phyloP scores from a whole-genome alignment of 2,113 vertebrate species.

The Hyperoodon ampullatus region DNA sequence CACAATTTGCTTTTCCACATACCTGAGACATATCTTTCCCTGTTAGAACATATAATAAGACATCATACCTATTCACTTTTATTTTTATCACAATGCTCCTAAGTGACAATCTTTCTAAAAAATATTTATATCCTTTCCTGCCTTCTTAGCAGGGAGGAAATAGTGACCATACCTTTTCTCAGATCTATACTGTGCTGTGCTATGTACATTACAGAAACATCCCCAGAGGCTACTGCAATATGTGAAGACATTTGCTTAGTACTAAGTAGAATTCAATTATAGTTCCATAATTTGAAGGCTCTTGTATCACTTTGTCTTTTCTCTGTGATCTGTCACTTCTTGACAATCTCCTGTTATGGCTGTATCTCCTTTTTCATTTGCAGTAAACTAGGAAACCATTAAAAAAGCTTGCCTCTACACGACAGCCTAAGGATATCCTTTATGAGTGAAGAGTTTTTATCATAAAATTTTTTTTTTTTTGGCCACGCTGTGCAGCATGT shows the following conservation, averaged over 20 bases:
- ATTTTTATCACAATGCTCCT: conserved; percentile 42
- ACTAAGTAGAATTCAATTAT: conserved; percentile 16
- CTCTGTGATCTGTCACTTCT: neutral
- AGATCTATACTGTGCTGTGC: neutral
- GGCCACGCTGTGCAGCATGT: too few relatives aligned
- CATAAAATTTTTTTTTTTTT: neutral
- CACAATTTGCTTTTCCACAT: conserved; percentile 22
- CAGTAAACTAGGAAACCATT: conserved; percentile 16
- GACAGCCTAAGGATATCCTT: neutral
- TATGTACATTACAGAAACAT: neutral
- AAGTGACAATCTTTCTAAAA: conserved; percentile 8
- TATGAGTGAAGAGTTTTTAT: neutral
- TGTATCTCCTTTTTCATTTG: conserved; percentile 14
- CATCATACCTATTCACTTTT: neutral
- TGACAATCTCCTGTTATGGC: neutral
- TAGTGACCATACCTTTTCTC: conserved; percentile 18
- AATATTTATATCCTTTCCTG: conserved; percentile 29
- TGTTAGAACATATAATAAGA: neutral
- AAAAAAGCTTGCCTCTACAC: conserved; percentile 33
- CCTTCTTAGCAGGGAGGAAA: conserved; percentile 16
- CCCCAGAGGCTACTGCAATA: neutral
- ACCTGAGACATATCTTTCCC: neutral
- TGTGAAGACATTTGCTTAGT: neutral
- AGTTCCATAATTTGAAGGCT: conserved; percentile 34
- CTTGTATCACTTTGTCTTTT: neutral